Base-by-base conservation (phyloP, 2,113 vertebrate genomes). In the Alligator sinensis region DNA sequence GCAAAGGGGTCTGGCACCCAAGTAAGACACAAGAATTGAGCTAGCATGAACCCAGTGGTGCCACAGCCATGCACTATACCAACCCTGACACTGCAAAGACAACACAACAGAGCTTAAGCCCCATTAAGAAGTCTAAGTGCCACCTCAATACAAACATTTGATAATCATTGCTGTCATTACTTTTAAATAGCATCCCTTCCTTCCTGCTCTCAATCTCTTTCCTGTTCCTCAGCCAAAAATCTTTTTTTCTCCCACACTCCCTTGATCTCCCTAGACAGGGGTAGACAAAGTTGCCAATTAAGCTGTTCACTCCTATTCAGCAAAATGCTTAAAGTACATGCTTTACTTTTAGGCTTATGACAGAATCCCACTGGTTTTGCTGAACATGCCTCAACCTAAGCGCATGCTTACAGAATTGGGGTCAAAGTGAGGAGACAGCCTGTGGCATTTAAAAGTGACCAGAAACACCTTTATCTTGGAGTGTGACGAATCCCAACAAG, bases 381-480 rank as follows among this genome's bases (percentile, higher is more conserved):
- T 93, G 74, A 91, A 88, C 68, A 91, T 54, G 77, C 91, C 64
- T 30, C 72, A 78, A 47, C 90, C 84, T 74, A 90, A 87, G 72
- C 19, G 83, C 90, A 74, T 16, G 38, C 60, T 83, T 74, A 64
- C 1, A 47, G 90, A 92, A 91, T 80, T 9, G 80, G 58, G 78
- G 4, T 1, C 57, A 58, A 87, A 92, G 60, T 9, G 14, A 79
- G 47, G 47, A 78, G 86, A 91, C 16, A 88, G 79, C 14, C 22
- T 54, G 21, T 3, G 25, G 77, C 74, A 83, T 81, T 81, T 21
- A 55, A 17, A 82, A 27, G 11, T 61, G 61, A 74, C 30, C 89
- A 92, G 77, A 47, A 47, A 47, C 47, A 47, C 47, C 47, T 47
- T 47, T 30, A 7, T 1, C 79, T 78, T 28, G 28, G 2, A 19